phyloP scores from a whole-genome alignment of 1,140 invertebrate species.

The Cylas formicarius region DNA sequence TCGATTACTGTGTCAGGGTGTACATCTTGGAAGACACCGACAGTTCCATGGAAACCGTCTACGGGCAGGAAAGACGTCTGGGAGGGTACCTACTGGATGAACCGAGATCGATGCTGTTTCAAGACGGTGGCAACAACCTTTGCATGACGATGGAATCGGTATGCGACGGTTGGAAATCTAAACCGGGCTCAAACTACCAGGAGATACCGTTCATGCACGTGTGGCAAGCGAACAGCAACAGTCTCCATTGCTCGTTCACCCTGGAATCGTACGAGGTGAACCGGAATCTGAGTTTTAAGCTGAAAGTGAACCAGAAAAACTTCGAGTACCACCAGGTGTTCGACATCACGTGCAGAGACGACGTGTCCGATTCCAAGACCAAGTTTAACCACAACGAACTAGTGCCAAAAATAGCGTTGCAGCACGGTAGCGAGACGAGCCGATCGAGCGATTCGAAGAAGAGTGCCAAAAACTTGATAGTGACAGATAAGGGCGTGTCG shows the following conservation, averaged over 20 bases:
- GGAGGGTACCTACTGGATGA: constrained; percentile 83
- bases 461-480: constrained; percentile 44
- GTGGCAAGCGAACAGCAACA: constrained; percentile 84
- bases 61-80: constrained; percentile 71
- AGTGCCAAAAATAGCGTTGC: constrained; percentile 37
- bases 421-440: constrained; percentile 35
- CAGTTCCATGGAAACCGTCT: constrained; percentile 77
- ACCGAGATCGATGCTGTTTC: constrained; percentile 77
- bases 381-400: constrained; percentile 36
- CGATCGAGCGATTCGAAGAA: constrained; percentile 35
- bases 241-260: constrained; percentile 80
- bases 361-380: constrained; percentile 24
- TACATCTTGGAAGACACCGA: constrained; percentile 90
- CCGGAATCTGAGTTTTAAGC: constrained; percentile 39
- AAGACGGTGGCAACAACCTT: constrained; percentile 81
- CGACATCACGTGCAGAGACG: constrained; percentile 37
- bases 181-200: constrained; percentile 78
- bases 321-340: constrained; percentile 40
- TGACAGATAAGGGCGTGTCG: constrained; percentile 50
- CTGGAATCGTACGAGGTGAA: constrained; percentile 56
- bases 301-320: constrained; percentile 38
- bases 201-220: constrained; percentile 87
- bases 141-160: constrained; percentile 81
- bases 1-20: constrained; percentile 75
- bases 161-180: constrained; percentile 78